Evolutionary conservation across 2,888 invertebrate species (phyloP).

Genomic region (Epinotia bilunana): DNA sequence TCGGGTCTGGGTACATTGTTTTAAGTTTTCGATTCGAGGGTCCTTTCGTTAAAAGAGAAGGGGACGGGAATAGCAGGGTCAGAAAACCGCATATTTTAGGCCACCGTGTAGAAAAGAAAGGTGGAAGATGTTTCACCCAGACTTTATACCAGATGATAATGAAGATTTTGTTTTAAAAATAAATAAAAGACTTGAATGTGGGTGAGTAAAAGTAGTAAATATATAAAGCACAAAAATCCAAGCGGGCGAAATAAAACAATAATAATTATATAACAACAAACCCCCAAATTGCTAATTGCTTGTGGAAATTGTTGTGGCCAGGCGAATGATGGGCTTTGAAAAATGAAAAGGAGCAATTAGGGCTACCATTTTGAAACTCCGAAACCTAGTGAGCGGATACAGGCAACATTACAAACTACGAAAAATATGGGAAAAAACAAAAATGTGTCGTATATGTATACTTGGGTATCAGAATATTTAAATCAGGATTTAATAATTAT

Average conservation of each 20-base stretch:
- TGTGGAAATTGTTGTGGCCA: no score
- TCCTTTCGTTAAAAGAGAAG: conserved; percentile 34
- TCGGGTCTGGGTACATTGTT: conserved; percentile 19
- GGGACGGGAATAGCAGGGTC: conserved; percentile 29
- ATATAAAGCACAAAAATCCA: no score
- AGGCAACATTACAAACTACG: no score
- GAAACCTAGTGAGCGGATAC: no score
- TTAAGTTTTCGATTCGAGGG: conserved; percentile 38
- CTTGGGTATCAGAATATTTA: neutral
- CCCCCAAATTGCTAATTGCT: no score
- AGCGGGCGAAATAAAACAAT: no score
- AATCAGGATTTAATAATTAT: neutral
- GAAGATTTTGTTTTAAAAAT: neutral
- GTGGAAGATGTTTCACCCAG: conserved; percentile 23
- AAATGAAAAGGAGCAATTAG: no score
- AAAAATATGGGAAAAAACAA: no score
- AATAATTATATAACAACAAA: no score
- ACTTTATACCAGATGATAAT: neutral
- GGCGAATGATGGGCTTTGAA: no score
- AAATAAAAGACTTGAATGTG: neutral
- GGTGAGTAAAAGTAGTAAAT: neutral
- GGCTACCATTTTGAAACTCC: no score
- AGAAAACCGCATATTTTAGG: conserved; percentile 40
- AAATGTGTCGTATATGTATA: neutral
- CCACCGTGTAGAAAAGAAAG: neutral